Conservation (phyloP, 2,888 invertebrate genomes). For the Epinotia ramella region DNA sequence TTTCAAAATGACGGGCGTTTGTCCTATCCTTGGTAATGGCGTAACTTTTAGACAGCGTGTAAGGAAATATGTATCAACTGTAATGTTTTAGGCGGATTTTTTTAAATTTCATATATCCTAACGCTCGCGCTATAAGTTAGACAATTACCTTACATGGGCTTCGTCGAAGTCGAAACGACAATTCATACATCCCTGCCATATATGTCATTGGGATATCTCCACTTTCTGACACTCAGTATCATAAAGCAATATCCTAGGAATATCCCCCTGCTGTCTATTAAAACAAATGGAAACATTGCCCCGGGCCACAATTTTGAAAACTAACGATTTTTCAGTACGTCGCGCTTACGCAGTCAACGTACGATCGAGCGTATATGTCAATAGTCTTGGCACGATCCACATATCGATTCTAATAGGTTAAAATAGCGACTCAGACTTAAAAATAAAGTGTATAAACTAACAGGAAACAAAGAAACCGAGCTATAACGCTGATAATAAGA, state of each 20-base stretch:
- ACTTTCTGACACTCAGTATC: not conserved
- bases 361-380: no score
- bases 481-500: slow-evolving; percentile 24
- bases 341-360: not conserved
- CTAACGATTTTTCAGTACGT: not conserved
- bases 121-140: no score
- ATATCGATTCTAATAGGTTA: no score
- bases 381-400: no score
- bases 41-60: no score
- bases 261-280: not conserved
- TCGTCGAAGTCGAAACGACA: no score
- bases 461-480: not conserved
- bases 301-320: not conserved
- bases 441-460: slow-evolving; percentile 16
- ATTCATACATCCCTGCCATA: not conserved
- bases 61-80: no score
- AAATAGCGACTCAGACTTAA: not conserved
- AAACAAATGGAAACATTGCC: not conserved
- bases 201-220: not conserved
- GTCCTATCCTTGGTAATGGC: no score
- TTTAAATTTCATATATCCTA: no score
- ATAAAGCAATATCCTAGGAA: not conserved
- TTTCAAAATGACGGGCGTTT: no score
- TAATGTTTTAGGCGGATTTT: no score
- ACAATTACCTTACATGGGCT: no score